Percentiles rank a stretch among this genome's conserved stretches.
Conservation (phyloP, 2,113 vertebrate species). For the Neotoma lepida region DNA sequence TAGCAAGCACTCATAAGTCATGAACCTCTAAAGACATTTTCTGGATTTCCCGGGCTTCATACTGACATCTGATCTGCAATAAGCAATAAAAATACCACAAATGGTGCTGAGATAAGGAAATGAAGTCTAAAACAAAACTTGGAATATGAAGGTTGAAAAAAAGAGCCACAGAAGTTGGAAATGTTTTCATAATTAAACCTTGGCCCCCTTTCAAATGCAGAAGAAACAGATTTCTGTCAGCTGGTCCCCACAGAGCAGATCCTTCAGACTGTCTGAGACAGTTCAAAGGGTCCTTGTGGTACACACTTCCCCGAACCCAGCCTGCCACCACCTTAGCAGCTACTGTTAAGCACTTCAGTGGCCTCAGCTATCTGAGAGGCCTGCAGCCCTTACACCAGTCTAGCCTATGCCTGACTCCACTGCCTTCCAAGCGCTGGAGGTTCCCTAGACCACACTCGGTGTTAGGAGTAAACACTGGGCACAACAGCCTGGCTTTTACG, state of each 20-base stretch:
- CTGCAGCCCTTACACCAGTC: background rate
- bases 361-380: background rate
- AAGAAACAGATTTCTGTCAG: conserved; percentile 31
- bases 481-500: background rate
- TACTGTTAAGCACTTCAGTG: background rate
- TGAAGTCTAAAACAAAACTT: conserved; percentile 49
- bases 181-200: conserved; percentile 54
- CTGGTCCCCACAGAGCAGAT: background rate
- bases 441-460: background rate
- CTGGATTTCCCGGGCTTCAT: conserved; percentile 39
- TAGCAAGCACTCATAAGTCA: background rate
- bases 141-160: background rate
- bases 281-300: background rate
- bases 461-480: background rate
- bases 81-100: conserved; percentile 47
- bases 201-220: conserved; percentile 37
- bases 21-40: conserved; percentile 31
- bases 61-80: conserved; percentile 4
- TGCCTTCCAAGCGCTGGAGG: background rate
- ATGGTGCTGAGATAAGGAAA: conserved; percentile 44
- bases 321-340: background rate
- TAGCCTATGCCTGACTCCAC: background rate
- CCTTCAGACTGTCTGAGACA: background rate
- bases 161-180: conserved; percentile 31
- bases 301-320: background rate